These are phyloP conservation scores for Myripristis jacobus DNA, from an alignment of 2,797 vertebrate species.

Conservation along the genomic window DNA sequence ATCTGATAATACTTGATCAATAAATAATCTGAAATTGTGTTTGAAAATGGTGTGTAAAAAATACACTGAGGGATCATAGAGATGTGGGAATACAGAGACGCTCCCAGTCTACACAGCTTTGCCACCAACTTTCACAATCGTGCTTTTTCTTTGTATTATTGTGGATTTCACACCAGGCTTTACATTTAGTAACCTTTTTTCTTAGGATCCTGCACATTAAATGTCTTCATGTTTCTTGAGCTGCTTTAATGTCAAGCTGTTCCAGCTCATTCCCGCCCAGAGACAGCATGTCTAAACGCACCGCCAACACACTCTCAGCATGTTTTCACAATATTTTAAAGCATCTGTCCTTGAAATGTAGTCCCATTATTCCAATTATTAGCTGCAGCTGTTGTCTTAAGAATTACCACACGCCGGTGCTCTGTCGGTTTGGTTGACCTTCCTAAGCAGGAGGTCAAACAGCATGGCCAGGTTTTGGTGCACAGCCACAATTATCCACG, in stretches of 20 bases:
- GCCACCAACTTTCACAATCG: neutral
- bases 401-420: slow-evolving; percentile 18
- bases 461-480: slow-evolving; percentile 10
- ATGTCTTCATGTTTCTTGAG: too few species aligned
- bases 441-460: slow-evolving; percentile 19
- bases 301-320: neutral
- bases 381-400: slow-evolving; percentile 27
- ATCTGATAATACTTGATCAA: too few species aligned
- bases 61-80: too few species aligned
- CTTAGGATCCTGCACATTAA: neutral
- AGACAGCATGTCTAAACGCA: neutral
- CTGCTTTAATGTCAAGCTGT: too few species aligned
- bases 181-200: neutral
- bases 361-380: slow-evolving; percentile 12
- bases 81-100: too few species aligned
- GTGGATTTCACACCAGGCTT: too few species aligned
- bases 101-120: neutral
- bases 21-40: too few species aligned
- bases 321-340: slow-evolving; percentile 19
- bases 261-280: neutral
- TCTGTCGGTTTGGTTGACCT: slow-evolving; percentile 25
- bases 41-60: too few species aligned
- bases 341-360: slow-evolving; percentile 19
- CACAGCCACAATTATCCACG: slow-evolving; percentile 7
- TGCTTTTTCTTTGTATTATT: neutral